These are phyloP conservation scores for Hyla sarda DNA, from an alignment of 2,113 vertebrate genomes.

Conservation along the genomic window DNA sequence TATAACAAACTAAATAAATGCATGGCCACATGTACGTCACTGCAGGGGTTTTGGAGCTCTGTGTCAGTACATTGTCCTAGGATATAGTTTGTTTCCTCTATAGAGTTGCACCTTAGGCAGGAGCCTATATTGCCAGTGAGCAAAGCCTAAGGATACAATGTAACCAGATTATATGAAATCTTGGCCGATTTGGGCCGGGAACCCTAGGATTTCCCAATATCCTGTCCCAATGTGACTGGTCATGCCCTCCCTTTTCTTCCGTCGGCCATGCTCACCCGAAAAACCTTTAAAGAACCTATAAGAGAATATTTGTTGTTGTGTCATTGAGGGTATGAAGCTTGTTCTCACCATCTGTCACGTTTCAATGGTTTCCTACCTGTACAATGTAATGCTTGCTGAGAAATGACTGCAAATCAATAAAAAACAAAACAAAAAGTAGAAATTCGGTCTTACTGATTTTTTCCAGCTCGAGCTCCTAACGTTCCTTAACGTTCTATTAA, in stretches of 20 bases:
- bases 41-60: no score
- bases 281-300: neutral
- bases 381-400: constrained; percentile 46
- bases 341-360: neutral
- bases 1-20: no score
- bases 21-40: no score
- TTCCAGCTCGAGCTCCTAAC: neutral
- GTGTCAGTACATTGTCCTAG: no score
- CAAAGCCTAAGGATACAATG: neutral
- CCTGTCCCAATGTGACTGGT: neutral
- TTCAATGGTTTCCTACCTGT: constrained; percentile 36
- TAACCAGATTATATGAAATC: neutral
- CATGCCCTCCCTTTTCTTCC: neutral
- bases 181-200: neutral
- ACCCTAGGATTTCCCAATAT: neutral
- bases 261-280: neutral
- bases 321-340: constrained; percentile 18
- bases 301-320: neutral
- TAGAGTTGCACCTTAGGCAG: no score
- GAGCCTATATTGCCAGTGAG: neutral
- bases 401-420: constrained; percentile 32
- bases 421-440: constrained; percentile 23
- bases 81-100: no score
- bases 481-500: neutral
- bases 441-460: constrained; percentile 3